Percentiles rank a stretch among this genome's conserved stretches.
Conservation (phyloP, 2,113 vertebrate genomes). For the Rallus limicola region DNA sequence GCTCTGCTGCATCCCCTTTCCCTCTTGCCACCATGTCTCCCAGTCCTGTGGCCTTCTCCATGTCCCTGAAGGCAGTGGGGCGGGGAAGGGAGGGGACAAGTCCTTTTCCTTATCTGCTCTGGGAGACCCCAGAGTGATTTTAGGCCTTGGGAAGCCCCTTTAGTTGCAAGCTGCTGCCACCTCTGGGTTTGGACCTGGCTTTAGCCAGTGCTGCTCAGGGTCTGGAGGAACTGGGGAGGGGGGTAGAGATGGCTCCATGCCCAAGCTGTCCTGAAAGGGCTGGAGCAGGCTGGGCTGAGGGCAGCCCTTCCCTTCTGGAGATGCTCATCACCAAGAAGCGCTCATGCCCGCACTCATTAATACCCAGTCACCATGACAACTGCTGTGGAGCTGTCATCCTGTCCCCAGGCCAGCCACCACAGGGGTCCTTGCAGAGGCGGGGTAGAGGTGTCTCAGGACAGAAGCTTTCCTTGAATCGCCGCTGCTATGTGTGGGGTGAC, state of each 20-base stretch:
- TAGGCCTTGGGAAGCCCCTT: background rate
- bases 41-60: background rate
- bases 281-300: background rate
- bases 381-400: conserved; percentile 9
- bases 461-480: background rate
- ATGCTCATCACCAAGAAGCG: background rate
- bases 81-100: background rate
- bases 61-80: background rate
- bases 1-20: background rate
- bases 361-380: conserved; percentile 61
- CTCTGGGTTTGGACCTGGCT: background rate
- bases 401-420: conserved; percentile 40
- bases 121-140: background rate
- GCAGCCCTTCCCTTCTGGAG: background rate
- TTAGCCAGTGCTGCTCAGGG: background rate
- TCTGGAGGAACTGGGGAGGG: background rate
- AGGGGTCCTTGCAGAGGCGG: background rate
- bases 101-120: background rate
- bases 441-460: background rate
- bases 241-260: background rate
- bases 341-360: background rate
- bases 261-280: background rate
- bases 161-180: background rate
- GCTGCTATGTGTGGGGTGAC: accelerated
- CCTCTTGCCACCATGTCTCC: background rate